Evolutionary conservation across 2,888 invertebrate species (phyloP).

Genomic region (Hypercompe scribonia): DNA sequence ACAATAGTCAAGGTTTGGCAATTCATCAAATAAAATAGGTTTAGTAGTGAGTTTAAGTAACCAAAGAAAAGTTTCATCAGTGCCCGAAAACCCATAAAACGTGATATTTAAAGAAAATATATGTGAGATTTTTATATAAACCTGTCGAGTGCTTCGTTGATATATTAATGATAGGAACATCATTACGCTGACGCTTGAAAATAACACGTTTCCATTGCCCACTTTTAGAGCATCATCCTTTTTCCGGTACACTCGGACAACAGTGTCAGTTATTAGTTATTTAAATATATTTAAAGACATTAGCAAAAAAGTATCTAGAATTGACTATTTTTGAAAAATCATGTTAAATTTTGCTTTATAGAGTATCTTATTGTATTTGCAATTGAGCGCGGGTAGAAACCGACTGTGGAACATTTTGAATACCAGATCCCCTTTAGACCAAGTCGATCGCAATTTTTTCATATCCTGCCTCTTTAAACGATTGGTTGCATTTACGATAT

Average conservation of each 20-base stretch:
- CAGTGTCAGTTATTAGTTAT: background rate
- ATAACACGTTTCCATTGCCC: conserved; percentile 3
- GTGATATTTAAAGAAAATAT: conserved; percentile 16
- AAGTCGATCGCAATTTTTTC: conserved; percentile 29
- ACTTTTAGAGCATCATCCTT: conserved; percentile 1
- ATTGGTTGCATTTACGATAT: conserved; percentile 25
- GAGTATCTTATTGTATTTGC: background rate
- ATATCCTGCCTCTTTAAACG: conserved; percentile 23
- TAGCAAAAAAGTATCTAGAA: background rate
- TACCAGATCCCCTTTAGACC: conserved; percentile 15
- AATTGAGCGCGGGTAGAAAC: conserved; percentile 3
- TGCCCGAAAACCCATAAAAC: conserved; percentile 7
- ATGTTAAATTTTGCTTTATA: conserved; percentile 10
- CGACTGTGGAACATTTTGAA: conserved; percentile 5
- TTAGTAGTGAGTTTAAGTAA: conserved; percentile 17
- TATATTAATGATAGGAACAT: conserved; percentile 12
- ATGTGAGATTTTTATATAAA: conserved; percentile 14
- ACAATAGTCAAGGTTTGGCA: conserved; percentile 26
- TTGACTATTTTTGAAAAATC: background rate
- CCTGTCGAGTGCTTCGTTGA: conserved; percentile 13
- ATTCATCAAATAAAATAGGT: conserved; percentile 34
- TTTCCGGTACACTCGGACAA: conserved; percentile 23
- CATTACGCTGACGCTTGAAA: conserved; percentile 7
- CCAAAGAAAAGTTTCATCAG: conserved; percentile 16
- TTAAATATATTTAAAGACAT: no score